These are phyloP conservation scores for Pseudomugil gertrudae DNA, from an alignment of 2,797 vertebrate genomes.

Conservation along the genomic window DNA sequence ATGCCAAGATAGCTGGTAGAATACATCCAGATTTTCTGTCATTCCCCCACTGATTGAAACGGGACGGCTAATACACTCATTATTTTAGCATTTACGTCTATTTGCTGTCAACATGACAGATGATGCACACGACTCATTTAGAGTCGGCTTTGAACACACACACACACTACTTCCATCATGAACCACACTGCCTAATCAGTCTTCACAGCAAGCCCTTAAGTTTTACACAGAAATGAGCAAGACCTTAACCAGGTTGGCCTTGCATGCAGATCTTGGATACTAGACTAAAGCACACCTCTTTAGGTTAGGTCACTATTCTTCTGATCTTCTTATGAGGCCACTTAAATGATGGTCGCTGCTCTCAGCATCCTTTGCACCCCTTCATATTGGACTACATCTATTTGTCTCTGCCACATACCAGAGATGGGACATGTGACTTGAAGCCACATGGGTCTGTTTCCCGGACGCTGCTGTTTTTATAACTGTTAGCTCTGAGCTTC, in stretches of 20 bases:
- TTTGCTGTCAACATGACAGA: neutral
- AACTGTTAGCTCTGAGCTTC: conserved; percentile 30
- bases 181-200: neutral
- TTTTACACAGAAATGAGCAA: neutral
- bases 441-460: conserved; percentile 41
- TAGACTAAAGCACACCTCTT: neutral
- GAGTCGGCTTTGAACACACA: neutral
- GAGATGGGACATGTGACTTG: conserved; percentile 60
- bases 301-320: neutral
- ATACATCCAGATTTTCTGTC: conserved; percentile 1
- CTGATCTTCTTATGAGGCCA: neutral
- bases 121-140: neutral
- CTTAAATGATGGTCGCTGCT: conserved; percentile 3
- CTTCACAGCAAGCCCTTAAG: neutral
- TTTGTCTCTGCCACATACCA: conserved; percentile 53
- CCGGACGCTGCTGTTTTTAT: conserved; percentile 33
- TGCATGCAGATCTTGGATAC: neutral
- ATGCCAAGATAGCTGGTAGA: neutral
- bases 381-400: conserved; percentile 26
- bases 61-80: neutral
- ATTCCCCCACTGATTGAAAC: conserved; percentile 3
- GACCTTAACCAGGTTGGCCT: neutral
- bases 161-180: neutral
- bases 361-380: conserved; percentile 27
- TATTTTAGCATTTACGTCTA: neutral